These are phyloP conservation scores for Anomalospiza imberbis DNA, from an alignment of 2,797 vertebrate species.

Conservation along the genomic window DNA sequence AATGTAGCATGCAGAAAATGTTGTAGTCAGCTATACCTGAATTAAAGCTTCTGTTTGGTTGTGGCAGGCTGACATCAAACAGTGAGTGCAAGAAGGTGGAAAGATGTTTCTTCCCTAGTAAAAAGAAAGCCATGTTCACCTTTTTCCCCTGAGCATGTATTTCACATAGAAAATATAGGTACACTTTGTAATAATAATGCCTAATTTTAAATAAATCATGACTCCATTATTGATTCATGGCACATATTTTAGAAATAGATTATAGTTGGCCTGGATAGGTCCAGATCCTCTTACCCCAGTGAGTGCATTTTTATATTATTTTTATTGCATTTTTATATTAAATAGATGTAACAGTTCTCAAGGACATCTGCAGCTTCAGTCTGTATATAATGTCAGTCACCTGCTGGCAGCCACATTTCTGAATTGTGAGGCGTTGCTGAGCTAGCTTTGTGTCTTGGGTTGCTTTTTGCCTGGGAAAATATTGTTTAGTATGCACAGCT, in stretches of 20 bases:
- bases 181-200: background rate
- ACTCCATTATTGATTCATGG: background rate
- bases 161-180: background rate
- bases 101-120: background rate
- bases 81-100: background rate
- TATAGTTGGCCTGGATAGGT: background rate
- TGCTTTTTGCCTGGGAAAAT: background rate
- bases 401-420: background rate
- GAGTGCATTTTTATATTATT: background rate
- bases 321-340: too few relatives aligned
- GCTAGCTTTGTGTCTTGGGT: background rate
- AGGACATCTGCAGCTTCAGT: background rate
- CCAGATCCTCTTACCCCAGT: background rate
- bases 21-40: background rate
- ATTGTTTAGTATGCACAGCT: background rate
- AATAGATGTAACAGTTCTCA: background rate
- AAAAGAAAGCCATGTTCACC: background rate
- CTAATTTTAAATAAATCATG: background rate
- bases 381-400: background rate
- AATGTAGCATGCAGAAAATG: background rate
- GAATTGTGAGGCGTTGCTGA: background rate
- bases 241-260: background rate
- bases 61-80: background rate
- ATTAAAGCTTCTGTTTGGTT: background rate
- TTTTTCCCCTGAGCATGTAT: background rate